These are phyloP conservation scores for Scelioninae gen. 2 DNA, from an alignment of 2,888 invertebrate genomes.

Conservation along the genomic window DNA sequence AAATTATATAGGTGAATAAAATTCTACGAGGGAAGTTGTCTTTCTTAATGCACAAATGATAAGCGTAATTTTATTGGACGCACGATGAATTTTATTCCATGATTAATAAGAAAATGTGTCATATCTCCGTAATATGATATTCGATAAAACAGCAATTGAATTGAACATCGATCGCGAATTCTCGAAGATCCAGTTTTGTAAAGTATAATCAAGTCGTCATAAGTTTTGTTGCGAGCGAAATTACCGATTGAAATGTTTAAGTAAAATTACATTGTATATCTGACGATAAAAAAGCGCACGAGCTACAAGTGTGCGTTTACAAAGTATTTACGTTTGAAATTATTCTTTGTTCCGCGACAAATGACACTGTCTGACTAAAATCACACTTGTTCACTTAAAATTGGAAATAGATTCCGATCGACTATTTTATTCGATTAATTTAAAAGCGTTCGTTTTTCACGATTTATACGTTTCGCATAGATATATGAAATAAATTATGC, in stretches of 20 bases:
- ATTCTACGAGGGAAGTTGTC: no score
- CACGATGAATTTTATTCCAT: slow-evolving; percentile 8
- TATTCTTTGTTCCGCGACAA: no score
- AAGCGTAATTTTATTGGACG: neutral
- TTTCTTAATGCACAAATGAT: no score
- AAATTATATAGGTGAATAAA: no score
- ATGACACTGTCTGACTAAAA: neutral
- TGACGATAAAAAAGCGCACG: no score
- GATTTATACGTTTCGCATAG: no score
- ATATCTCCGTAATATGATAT: slow-evolving; percentile 5
- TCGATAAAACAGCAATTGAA: slow-evolving; percentile 19
- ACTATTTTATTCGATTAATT: no score
- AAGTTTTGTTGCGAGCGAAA: slow-evolving; percentile 2
- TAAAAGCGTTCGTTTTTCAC: neutral
- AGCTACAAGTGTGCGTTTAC: no score
- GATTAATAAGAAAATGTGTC: slow-evolving; percentile 11
- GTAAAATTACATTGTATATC: no score
- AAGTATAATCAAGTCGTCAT: slow-evolving; percentile 18
- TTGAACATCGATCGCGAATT: slow-evolving; percentile 24
- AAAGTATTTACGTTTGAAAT: no score
- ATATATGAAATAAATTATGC: no score
- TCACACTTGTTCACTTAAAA: neutral
- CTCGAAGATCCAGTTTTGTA: slow-evolving; percentile 20
- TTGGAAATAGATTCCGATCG: neutral
- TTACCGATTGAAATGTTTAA: neutral